A percentile compares a stretch with the other conserved stretches of the same genome.
phyloP scores from a whole-genome alignment of 2,113 vertebrate genomes.

The Eulemur macaco region DNA sequence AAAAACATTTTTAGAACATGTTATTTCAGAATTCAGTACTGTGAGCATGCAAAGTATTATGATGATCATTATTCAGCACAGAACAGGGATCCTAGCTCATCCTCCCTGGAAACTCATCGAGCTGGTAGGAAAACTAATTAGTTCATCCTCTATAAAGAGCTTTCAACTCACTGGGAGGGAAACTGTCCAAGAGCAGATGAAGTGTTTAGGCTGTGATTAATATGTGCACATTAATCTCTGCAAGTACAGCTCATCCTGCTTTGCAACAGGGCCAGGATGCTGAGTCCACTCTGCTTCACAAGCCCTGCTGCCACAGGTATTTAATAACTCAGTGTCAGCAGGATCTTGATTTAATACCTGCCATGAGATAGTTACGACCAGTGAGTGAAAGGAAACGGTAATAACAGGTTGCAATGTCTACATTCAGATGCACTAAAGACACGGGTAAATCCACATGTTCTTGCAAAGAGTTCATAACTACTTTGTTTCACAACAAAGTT shows the following conservation, averaged over 20 bases:
- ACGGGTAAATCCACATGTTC: neutral
- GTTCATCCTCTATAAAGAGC: constrained; percentile 56
- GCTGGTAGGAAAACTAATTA: neutral
- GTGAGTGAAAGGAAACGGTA: neutral
- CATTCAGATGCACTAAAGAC: neutral
- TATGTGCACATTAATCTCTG: constrained; percentile 41
- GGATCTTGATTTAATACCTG: constrained; percentile 57
- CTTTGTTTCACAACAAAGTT: neutral
- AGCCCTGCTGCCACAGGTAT: neutral
- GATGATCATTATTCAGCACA: neutral
- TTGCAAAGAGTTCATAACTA: neutral
- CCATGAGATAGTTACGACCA: neutral
- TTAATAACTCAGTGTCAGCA: constrained; percentile 68
- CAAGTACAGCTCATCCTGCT: constrained; percentile 51
- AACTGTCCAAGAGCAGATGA: neutral
- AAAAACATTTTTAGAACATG: neutral
- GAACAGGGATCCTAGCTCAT: neutral
- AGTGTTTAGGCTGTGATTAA: constrained; percentile 66
- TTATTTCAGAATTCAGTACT: neutral
- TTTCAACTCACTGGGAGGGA: neutral
- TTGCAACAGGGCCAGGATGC: neutral
- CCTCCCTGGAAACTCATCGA: neutral
- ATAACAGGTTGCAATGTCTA: no score
- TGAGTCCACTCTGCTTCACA: neutral
- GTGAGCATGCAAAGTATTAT: neutral